Evolutionary conservation across 2,113 vertebrate species (phyloP).

Genomic region (Panthera tigris): DNA sequence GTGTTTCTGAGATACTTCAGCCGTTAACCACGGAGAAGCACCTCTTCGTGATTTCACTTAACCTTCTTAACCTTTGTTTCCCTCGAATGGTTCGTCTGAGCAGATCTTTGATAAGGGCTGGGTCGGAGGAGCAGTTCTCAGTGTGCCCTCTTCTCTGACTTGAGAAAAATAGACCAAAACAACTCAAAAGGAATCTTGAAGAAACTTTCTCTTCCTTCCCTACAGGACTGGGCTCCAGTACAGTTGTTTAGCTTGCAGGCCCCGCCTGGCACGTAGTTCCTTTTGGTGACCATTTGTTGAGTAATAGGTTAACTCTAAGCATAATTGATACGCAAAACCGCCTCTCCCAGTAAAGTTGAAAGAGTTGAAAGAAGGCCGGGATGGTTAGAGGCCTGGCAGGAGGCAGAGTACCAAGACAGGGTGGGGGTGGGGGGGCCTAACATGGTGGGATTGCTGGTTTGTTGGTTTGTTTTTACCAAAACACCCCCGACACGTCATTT

Average conservation of each 20-base stretch:
- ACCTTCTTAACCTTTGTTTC: background rate
- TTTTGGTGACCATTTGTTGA: background rate
- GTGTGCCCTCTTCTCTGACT: background rate
- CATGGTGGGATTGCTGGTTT: background rate
- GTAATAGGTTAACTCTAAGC: background rate
- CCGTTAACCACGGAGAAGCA: accelerated
- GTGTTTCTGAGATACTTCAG: background rate
- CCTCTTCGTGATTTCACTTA: background rate
- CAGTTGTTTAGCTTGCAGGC: background rate
- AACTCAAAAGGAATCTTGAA: background rate
- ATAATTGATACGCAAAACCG: background rate
- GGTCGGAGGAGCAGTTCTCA: background rate
- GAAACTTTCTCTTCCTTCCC: background rate
- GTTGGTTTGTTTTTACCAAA: background rate
- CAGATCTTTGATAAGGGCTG: background rate
- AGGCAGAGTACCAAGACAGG: too few species aligned
- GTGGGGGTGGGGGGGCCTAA: background rate
- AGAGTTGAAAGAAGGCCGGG: background rate
- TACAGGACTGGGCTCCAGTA: background rate
- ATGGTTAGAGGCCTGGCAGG: background rate
- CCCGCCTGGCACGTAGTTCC: background rate
- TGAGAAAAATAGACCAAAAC: background rate
- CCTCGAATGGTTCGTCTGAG: background rate
- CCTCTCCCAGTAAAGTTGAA: too few species aligned
- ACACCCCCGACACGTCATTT: background rate